A percentile compares a stretch with the other conserved stretches of the same genome.
phyloP scores from a whole-genome alignment of 1,140 invertebrate species.

The Brachionus calyciflorus region DNA sequence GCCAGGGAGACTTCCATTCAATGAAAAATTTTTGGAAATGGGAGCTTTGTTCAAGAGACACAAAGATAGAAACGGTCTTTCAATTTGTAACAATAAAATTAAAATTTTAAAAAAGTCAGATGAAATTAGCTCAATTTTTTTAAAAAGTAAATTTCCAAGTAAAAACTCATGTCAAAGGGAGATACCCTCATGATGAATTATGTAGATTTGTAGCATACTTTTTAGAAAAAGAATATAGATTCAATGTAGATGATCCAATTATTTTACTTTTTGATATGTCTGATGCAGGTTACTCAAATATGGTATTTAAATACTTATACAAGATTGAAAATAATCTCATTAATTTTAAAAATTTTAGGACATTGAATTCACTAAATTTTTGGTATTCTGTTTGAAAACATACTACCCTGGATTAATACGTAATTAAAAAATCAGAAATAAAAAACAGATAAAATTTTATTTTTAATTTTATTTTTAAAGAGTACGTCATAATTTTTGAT shows the following conservation, averaged over 20 bases:
- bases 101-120: background rate
- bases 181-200: slow-evolving; percentile 70
- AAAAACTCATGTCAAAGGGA: slow-evolving; percentile 64
- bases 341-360: slow-evolving; percentile 48
- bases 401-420: slow-evolving; percentile 71
- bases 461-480: background rate
- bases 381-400: slow-evolving; percentile 76
- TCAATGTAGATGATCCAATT: slow-evolving; percentile 66
- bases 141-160: slow-evolving; percentile 49
- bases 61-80: slow-evolving; percentile 72
- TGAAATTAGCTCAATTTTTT: background rate
- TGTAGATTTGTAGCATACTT: slow-evolving; percentile 78
- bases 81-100: slow-evolving; percentile 45
- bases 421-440: too few relatives aligned
- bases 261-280: slow-evolving; percentile 82
- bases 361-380: slow-evolving; percentile 62
- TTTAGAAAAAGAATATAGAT: slow-evolving; percentile 76
- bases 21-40: slow-evolving; percentile 70
- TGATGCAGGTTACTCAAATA: slow-evolving; percentile 73
- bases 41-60: slow-evolving; percentile 72
- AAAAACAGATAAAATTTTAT: too few relatives aligned
- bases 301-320: slow-evolving; percentile 64
- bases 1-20: slow-evolving; percentile 67
- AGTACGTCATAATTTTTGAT: slow-evolving; percentile 21
- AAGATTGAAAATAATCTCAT: too few relatives aligned